Evolutionary conservation across 2,888 invertebrate species (phyloP).

Genomic region (Poecilus cupreus): DNA sequence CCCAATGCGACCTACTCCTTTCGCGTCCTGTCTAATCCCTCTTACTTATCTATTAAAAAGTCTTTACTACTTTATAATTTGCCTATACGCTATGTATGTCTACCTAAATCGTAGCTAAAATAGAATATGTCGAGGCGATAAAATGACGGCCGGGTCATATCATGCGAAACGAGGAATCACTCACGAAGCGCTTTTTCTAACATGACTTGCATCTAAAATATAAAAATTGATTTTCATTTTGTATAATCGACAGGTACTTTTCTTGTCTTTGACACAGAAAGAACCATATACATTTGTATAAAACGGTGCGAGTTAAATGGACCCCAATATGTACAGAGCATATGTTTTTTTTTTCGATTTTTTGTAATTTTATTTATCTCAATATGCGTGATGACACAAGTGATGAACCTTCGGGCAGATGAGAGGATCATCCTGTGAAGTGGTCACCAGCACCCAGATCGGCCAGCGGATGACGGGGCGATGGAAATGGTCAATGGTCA

Average conservation of each 20-base stretch:
- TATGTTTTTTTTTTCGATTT: conserved; percentile 24
- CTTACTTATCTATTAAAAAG: conserved; percentile 34
- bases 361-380: conserved; percentile 46
- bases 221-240: conserved; percentile 59
- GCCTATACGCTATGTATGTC: conserved; percentile 54
- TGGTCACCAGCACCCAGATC: conserved; percentile 58
- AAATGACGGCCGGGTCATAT: conserved; percentile 58
- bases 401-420: conserved; percentile 33
- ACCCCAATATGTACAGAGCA: conserved; percentile 71
- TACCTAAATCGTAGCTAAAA: conserved; percentile 70
- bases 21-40: conserved; percentile 10
- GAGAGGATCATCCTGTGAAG: conserved; percentile 1
- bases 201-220: conserved; percentile 59
- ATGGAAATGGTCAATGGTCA: conserved; percentile 16
- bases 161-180: conserved; percentile 57
- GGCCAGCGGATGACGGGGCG: conserved; percentile 51
- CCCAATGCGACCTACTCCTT: conserved; percentile 39
- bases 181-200: conserved; percentile 58
- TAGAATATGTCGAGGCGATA: conserved; percentile 64
- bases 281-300: conserved; percentile 69
- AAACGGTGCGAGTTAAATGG: conserved; percentile 70
- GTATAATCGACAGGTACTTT: conserved; percentile 67
- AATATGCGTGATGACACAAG: conserved; percentile 39
- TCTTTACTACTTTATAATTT: conserved; percentile 53
- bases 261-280: conserved; percentile 69